Evolutionary conservation across 2,113 vertebrate genomes (phyloP), one percentile per base, ranked within the genome.

Genomic region (Cepphus grylle): DNA sequence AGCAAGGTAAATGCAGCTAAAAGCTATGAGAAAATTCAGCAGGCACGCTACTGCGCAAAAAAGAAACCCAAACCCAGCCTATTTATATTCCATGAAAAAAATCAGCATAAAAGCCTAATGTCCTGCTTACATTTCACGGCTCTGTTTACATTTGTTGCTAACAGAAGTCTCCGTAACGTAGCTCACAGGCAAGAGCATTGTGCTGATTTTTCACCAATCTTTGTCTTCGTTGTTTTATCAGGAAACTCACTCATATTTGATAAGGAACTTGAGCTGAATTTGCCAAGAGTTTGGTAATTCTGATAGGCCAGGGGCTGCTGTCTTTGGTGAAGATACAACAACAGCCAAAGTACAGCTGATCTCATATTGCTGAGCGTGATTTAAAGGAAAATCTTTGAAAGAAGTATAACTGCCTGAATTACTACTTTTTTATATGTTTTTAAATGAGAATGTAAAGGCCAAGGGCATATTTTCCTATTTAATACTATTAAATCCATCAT

Each of bases 371-470:
- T 96, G 86, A 96, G 91, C 15, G 8, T 97, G 97, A 97, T 98
- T 98, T 98, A 98, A 96, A 97, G 96, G 72, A 81, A 97, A 94
- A 97, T 98, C 97, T 98, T 98, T 97, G 90, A 92, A 94, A 97
- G 96, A 97, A 96, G 89, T 97, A 96, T 96, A 97, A 98, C 97
- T 97, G 95, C 97, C 96, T 97, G 97, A 98, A 97, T 98, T 98
- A 98, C 96, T 95, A 96, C 96, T 96, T 94, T 98, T 98, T 98
- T 98, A 98, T 98, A 98, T 98, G 97, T 98, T 98, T 98, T 98
- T 98, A 98, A 98, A 98, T 98, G 97, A 98, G 97, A 98, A 97
- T 97, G 95, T 97, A 98, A 98, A 98, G 97, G 98, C 98, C 97
- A 98, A 97, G 96, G 98, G 98, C 97, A 95, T 97, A 98, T 98